Base-by-base conservation (phyloP, 2,113 vertebrate species). In the Hippocampus barbouri region DNA sequence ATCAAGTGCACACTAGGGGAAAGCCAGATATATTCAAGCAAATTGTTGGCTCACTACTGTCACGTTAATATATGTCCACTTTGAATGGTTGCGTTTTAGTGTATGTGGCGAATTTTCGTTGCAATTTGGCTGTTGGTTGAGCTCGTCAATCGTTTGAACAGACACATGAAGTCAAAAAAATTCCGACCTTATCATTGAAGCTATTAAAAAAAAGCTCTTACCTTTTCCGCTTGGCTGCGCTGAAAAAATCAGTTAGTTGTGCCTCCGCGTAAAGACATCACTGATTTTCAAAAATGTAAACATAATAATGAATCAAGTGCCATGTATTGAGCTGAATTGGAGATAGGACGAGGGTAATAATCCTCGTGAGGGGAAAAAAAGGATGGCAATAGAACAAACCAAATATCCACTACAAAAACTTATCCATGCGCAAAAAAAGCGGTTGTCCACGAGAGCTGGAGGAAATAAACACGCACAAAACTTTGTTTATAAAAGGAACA, bases 241-340 rank as follows among this genome's bases (percentile, higher is more conserved):
- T 65, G 86, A 43, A 77, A 34, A 72, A 89, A 86, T 91, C 89
- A 91, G 74, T 90, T 81, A 85, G 76, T 89, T 82, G 86, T 86
- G 73, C 81, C 83, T 87, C 81, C 85, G 92, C 90, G 92, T 85
- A 79, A 85, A 88, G 81, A 80, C 91, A 92, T 92, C 91, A 77
- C 86, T 78, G 91, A 79, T 89, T 89, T 80, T 83, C 81, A 80
- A 89, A 88, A 85, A 84, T 85, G 86, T 68, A 27, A 67, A 12
- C 1, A 65, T 23, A 87, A 87, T 83, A 83, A 54, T 38, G 12
- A 68, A n/a, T 18, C 16, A 91, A 87, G 88, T 91, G 85, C 90
- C 89, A 85, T 79, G 85, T 85, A 89, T 86, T 82, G 79, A 78
- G 81, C 78, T 90, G 86, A 89, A 91, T 89, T 86, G 23, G 75